A percentile compares a stretch with the other conserved stretches of the same genome.
These are phyloP conservation scores for Chorisops tibialis DNA, from an alignment of 2,888 invertebrate species.

Conservation along the genomic window DNA sequence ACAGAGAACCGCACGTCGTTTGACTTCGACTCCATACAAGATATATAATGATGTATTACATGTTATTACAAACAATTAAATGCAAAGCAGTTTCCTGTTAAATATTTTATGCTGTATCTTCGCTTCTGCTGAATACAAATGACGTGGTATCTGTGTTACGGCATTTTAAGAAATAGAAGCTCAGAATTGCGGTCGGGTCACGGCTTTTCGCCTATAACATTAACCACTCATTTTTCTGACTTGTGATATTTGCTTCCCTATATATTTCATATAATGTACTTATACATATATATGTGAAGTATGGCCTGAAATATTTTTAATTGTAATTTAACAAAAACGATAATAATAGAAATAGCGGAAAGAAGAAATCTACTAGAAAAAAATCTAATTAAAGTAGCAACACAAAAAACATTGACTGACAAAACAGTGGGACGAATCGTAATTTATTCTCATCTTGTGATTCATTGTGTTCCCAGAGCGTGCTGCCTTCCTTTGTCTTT, in stretches of 20 bases:
- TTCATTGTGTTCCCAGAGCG: conserved; percentile 3
- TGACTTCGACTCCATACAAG: neutral
- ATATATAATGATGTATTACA: conserved; percentile 44
- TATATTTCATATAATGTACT: no score
- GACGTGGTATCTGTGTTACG: neutral
- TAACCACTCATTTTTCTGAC: neutral
- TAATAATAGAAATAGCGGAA: neutral
- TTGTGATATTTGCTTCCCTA: no score
- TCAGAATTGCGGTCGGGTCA: neutral
- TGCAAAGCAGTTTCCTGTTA: conserved; percentile 54
- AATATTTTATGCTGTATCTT: conserved; percentile 33
- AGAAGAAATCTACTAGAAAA: neutral
- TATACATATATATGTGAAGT: no score
- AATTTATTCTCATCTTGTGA: conserved; percentile 11
- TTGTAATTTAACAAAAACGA: neutral
- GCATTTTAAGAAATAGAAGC: neutral
- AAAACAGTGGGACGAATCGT: neutral
- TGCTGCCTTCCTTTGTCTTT: neutral
- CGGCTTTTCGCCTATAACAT: neutral
- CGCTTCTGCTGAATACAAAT: neutral
- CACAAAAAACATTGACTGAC: neutral
- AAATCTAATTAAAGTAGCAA: neutral
- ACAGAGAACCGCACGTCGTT: neutral
- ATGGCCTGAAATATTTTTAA: neutral
- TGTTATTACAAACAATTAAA: conserved; percentile 54